Evolutionary conservation across 2,797 vertebrate species (phyloP).

Genomic region (Clarias platycephalus): DNA sequence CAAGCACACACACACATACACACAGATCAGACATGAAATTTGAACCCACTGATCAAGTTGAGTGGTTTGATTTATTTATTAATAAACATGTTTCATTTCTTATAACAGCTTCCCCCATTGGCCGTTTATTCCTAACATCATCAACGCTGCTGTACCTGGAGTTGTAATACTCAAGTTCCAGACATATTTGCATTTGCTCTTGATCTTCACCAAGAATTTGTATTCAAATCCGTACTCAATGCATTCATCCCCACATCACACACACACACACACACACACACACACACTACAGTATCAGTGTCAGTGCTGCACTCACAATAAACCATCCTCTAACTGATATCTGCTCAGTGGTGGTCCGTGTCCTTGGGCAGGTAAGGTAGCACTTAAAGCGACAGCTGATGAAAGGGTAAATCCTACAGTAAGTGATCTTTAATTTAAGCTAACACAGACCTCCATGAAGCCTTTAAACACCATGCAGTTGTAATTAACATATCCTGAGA

Average conservation of each 20-base stretch:
- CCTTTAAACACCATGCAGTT: constrained; percentile 1
- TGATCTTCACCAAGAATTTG: neutral
- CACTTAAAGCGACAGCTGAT: neutral
- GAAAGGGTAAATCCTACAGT: neutral
- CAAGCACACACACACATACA: no score
- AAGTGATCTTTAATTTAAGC: neutral
- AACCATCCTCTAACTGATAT: neutral
- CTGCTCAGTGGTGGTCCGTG: neutral
- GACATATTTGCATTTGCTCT: neutral
- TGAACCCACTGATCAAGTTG: no score
- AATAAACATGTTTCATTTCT: neutral
- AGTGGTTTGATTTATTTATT: neutral
- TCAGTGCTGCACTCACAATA: neutral
- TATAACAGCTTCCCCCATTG: neutral
- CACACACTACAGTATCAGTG: neutral
- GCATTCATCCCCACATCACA: neutral
- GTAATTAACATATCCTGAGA: neutral
- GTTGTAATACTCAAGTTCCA: neutral
- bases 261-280: constrained; percentile 2
- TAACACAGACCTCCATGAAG: neutral
- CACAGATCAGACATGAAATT: no score
- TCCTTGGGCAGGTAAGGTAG: neutral
- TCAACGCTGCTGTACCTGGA: neutral
- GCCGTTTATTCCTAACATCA: neutral
- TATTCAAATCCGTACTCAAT: neutral